Conservation (phyloP, 2,113 vertebrate genomes). For the Perca fluviatilis region DNA sequence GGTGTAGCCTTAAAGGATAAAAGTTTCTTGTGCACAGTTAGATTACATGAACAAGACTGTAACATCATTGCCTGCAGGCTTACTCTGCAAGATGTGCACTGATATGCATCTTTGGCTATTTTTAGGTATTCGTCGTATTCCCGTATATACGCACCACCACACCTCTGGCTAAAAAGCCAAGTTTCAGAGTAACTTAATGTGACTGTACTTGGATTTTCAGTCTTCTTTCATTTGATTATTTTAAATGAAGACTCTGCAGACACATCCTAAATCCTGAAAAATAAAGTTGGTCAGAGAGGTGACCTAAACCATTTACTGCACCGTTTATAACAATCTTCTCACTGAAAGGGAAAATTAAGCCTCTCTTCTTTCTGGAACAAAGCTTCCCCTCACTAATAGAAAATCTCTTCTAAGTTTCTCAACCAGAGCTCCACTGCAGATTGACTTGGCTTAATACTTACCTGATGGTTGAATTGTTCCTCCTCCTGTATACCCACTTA, state of each 20-base stretch:
- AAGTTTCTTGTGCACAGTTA: not conserved
- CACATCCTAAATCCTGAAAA: slow-evolving; percentile 23
- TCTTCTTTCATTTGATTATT: slow-evolving; percentile 9
- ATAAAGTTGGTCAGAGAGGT: slow-evolving; percentile 17
- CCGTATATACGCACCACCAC: not conserved
- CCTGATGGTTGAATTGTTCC: slow-evolving; percentile 12
- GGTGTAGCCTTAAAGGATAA: not conserved
- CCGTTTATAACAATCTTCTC: slow-evolving; percentile 22
- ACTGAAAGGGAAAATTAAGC: slow-evolving; percentile 28
- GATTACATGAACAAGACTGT: slow-evolving; percentile 6
- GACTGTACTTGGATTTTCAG: not conserved
- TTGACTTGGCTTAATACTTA: slow-evolving; percentile 19
- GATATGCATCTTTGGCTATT: slow-evolving; percentile 12
- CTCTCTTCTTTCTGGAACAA: slow-evolving; percentile 40
- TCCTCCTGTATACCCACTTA: slow-evolving; percentile 2
- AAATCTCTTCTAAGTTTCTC: slow-evolving; percentile 41
- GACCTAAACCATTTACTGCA: slow-evolving; percentile 28
- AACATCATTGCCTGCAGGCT: not conserved
- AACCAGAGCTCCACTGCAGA: not conserved
- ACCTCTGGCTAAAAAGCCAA: not conserved
- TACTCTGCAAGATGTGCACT: slow-evolving; percentile 6
- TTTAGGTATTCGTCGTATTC: not conserved
- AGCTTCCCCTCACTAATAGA: slow-evolving; percentile 41
- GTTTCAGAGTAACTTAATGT: not conserved
- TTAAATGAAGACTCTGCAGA: slow-evolving; percentile 13